Evolutionary conservation across 2,888 invertebrate genomes (phyloP).

Genomic region (Tetragnatha montana): DNA sequence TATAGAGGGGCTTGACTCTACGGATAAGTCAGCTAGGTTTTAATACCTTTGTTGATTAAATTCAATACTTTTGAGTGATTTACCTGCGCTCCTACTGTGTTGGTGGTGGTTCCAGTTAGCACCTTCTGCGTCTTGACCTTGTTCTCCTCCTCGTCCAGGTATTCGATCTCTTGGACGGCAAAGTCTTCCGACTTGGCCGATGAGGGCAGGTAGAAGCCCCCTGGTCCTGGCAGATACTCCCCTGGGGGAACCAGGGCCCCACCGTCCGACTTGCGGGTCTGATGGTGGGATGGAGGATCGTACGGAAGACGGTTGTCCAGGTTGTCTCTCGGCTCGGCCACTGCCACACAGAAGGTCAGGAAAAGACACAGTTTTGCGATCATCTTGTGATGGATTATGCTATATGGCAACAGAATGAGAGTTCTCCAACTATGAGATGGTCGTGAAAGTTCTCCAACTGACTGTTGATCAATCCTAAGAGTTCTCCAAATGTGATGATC

Average conservation of each 20-base stretch:
- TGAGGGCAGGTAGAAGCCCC: slow-evolving; percentile 34
- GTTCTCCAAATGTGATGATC: too few species aligned
- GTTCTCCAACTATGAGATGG: too few species aligned
- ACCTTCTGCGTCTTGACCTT: slow-evolving; percentile 32
- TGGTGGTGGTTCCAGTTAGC: neutral
- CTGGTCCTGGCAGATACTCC: slow-evolving; percentile 16
- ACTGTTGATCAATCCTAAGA: too few species aligned
- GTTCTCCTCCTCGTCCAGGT: neutral
- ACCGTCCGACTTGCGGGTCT: neutral
- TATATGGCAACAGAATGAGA: too few species aligned
- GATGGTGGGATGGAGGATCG: neutral
- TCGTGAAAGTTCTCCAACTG: too few species aligned
- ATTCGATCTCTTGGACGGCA: slow-evolving; percentile 8
- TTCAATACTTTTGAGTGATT: too few species aligned
- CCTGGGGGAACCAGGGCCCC: neutral
- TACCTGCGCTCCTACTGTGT: neutral
- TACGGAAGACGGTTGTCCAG: neutral
- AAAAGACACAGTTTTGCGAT: too few species aligned
- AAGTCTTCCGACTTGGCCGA: slow-evolving; percentile 11
- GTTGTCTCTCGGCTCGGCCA: neutral
- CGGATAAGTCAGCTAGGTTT: too few species aligned
- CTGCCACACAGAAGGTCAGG: too few species aligned
- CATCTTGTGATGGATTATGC: too few species aligned
- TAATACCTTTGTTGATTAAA: too few species aligned
- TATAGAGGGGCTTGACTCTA: too few species aligned